phyloP scores from a whole-genome alignment of 2,888 invertebrate genomes.

The Ypsolopha sequella region DNA sequence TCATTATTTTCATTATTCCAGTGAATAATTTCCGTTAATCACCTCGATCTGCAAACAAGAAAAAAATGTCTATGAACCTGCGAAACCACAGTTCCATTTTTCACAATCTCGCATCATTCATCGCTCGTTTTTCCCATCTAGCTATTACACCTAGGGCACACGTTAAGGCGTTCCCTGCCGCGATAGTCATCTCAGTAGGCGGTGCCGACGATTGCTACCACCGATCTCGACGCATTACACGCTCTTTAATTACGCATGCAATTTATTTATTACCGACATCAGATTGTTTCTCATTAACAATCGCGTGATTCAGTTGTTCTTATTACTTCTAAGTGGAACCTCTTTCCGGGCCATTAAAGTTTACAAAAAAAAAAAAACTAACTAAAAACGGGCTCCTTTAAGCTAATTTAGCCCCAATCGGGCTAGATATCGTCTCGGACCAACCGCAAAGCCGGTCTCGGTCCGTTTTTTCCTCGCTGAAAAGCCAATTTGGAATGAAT shows the following conservation, averaged over 20 bases:
- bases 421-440: slow-evolving; percentile 34
- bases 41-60: background rate
- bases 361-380: slow-evolving; percentile 15
- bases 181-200: slow-evolving; percentile 50
- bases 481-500: slow-evolving; percentile 71
- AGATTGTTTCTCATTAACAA: slow-evolving; percentile 9
- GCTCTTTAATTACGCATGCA: slow-evolving; percentile 44
- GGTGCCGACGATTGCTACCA: slow-evolving; percentile 34
- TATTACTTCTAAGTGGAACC: background rate
- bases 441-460: slow-evolving; percentile 36
- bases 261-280: slow-evolving; percentile 34
- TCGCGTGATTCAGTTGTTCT: background rate
- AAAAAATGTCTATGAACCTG: background rate
- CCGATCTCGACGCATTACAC: slow-evolving; percentile 37
- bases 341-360: background rate
- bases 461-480: slow-evolving; percentile 54
- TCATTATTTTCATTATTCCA: background rate
- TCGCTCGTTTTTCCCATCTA: background rate
- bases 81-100: background rate
- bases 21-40: background rate
- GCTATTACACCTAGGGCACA: slow-evolving; percentile 8
- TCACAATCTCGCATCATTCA: background rate
- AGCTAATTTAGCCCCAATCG: slow-evolving; percentile 49
- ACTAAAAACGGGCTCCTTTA: slow-evolving; percentile 47
- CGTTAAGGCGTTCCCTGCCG: slow-evolving; percentile 27